phyloP scores from a whole-genome alignment of 2,113 vertebrate genomes.

The Haemorhous mexicanus region DNA sequence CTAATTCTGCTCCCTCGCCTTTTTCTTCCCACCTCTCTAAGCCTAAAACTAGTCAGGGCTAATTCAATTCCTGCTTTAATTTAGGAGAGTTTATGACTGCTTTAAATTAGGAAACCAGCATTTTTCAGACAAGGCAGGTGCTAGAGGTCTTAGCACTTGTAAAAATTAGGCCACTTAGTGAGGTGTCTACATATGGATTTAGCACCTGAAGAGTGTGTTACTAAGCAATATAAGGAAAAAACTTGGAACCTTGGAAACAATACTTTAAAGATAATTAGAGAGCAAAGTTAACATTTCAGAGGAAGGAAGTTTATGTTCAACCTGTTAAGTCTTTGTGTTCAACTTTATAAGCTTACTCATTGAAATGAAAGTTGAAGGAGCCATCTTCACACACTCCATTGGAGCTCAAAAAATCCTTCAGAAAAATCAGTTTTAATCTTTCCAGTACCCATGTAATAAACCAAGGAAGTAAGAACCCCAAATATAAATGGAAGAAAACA shows the following conservation, averaged over 20 bases:
- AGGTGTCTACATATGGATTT: slow-evolving; percentile 40
- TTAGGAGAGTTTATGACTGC: slow-evolving; percentile 17
- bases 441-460: background rate
- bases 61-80: slow-evolving; percentile 42
- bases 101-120: slow-evolving; percentile 31
- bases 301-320: slow-evolving; percentile 12
- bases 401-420: background rate
- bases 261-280: slow-evolving; percentile 7
- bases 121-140: slow-evolving; percentile 36
- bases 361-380: background rate
- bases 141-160: slow-evolving; percentile 31
- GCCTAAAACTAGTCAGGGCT: background rate
- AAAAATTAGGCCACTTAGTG: slow-evolving; percentile 37
- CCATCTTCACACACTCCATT: background rate
- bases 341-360: background rate
- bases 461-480: background rate
- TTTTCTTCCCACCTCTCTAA: slow-evolving; percentile 4
- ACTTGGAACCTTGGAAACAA: background rate
- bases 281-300: background rate
- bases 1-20: background rate
- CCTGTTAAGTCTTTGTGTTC: background rate
- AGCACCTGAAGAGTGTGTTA: slow-evolving; percentile 9
- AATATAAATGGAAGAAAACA: background rate
- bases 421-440: background rate
- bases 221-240: background rate